Percentiles rank a stretch among this genome's conserved stretches.
Conservation (phyloP, 2,797 vertebrate species). For the Parambassis ranga region DNA sequence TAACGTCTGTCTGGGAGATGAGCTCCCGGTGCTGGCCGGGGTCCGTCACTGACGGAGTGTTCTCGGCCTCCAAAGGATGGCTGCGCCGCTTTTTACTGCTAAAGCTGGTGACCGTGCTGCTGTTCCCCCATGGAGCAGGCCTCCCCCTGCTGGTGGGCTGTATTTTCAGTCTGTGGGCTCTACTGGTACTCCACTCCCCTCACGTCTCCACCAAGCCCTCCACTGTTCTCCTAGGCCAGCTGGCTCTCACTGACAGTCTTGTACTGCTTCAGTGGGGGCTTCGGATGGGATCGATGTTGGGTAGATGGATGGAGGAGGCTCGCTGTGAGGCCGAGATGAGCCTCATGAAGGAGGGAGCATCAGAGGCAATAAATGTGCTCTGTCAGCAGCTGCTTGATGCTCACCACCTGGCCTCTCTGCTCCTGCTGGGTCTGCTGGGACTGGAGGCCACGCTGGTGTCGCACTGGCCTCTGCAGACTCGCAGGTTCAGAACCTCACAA, state of each 20-base stretch:
- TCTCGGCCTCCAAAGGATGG: slow-evolving; percentile 60
- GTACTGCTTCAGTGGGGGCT: slow-evolving; percentile 54
- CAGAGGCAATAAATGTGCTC: slow-evolving; percentile 2
- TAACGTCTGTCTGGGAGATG: slow-evolving; percentile 12
- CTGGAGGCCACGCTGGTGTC: slow-evolving; percentile 80
- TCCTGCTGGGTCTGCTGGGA: slow-evolving; percentile 80
- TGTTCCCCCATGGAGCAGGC: slow-evolving; percentile 68
- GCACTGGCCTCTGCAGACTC: slow-evolving; percentile 75
- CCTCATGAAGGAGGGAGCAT: background rate
- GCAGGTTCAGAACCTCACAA: slow-evolving; percentile 71
- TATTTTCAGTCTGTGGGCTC: slow-evolving; percentile 67
- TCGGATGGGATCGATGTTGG: background rate
- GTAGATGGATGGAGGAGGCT: background rate
- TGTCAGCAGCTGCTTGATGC: slow-evolving; percentile 69
- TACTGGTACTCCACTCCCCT: slow-evolving; percentile 72
- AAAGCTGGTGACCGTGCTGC: slow-evolving; percentile 80
- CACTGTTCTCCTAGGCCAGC: slow-evolving; percentile 75
- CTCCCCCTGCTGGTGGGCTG: slow-evolving; percentile 71
- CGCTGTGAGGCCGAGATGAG: background rate
- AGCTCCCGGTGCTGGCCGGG: slow-evolving; percentile 27
- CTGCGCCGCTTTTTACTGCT: slow-evolving; percentile 80
- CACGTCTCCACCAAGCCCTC: slow-evolving; percentile 81
- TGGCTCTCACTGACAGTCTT: slow-evolving; percentile 76
- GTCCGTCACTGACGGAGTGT: background rate
- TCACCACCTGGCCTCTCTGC: slow-evolving; percentile 73